Conservation (phyloP, 2,797 vertebrate species). For the Arctocebus calabarensis region DNA sequence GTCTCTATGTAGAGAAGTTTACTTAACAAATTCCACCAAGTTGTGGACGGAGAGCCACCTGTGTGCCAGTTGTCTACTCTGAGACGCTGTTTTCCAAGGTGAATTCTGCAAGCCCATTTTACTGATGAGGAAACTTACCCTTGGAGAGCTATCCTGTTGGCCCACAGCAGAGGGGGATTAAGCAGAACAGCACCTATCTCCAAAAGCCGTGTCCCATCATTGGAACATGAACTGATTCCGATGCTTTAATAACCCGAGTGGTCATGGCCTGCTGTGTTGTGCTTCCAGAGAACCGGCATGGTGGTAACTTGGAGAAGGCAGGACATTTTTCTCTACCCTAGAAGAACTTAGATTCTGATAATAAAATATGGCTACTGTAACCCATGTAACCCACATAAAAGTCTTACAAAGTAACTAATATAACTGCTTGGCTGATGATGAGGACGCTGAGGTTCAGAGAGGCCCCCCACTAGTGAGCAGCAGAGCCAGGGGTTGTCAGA, state of each 20-base stretch:
- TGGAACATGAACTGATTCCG: neutral
- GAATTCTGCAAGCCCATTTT: no score
- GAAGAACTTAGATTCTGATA: neutral
- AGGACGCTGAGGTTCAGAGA: neutral
- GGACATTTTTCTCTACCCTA: neutral
- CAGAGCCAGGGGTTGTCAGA: neutral
- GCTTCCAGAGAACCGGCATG: neutral
- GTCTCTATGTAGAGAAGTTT: neutral
- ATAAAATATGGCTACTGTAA: neutral
- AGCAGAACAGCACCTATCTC: neutral
- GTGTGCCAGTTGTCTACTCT: no score
- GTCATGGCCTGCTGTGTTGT: fast-evolving
- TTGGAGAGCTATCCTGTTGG: neutral
- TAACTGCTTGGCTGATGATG: neutral
- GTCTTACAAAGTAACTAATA: no score
- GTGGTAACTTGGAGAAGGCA: neutral
- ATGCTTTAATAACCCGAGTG: no score
- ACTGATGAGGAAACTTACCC: neutral
- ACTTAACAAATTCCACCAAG: neutral
- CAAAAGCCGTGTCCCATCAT: neutral
- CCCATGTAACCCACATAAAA: neutral
- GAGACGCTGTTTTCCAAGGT: neutral
- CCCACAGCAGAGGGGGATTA: neutral
- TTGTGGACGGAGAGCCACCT: neutral
- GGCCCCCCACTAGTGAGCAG: no score